phyloP scores from a whole-genome alignment of 2,113 vertebrate genomes.

The Clarias magur region DNA sequence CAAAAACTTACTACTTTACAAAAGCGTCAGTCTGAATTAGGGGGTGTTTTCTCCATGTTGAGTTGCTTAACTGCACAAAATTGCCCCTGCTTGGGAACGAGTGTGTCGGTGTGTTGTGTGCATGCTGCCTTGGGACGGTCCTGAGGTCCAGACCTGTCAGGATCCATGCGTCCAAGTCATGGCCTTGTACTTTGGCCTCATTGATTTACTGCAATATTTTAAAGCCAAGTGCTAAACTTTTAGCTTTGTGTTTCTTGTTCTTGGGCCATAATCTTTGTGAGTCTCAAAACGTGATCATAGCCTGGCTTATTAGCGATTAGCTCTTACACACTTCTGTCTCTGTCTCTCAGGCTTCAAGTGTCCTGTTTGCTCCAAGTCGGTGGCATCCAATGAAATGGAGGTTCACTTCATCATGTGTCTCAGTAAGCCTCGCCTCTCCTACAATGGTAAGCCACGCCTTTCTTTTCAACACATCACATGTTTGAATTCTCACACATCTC shows the following conservation, averaged over 20 bases:
- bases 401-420: conserved; percentile 99
- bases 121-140: background rate
- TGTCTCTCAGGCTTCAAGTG: conserved; percentile 91
- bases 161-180: background rate
- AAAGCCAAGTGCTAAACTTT: background rate
- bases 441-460: conserved; percentile 82
- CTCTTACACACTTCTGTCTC: conserved; percentile 39
- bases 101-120: background rate
- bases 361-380: conserved; percentile 99
- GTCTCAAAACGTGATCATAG: background rate
- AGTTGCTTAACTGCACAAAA: background rate
- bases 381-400: conserved; percentile 98
- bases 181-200: too few species aligned
- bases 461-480: background rate
- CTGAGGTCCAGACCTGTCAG: background rate
- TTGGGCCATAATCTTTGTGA: background rate
- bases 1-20: background rate
- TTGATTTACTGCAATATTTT: background rate
- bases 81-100: background rate
- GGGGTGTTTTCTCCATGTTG: background rate
- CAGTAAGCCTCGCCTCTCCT: conserved; percentile 99
- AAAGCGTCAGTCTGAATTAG: background rate
- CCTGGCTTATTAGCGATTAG: background rate
- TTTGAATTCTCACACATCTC: too few species aligned
- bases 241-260: background rate